Evolutionary conservation across 2,113 vertebrate species (phyloP).

Genomic region (Tursiops truncatus): DNA sequence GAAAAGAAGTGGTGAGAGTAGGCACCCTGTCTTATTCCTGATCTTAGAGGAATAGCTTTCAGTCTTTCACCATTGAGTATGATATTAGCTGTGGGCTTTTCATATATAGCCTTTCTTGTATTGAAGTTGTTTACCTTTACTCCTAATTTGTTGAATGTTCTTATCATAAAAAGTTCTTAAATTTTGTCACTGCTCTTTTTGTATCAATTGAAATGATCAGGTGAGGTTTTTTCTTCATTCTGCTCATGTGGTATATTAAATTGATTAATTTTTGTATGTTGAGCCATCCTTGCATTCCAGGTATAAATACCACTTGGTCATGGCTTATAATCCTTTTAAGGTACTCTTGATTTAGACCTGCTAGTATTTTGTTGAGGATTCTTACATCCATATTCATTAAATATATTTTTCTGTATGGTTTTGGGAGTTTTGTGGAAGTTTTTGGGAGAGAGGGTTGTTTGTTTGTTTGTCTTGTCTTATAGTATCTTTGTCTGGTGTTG

Average conservation of each 20-base stretch:
- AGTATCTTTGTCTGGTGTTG: neutral
- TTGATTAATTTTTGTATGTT: neutral
- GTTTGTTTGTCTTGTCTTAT: neutral
- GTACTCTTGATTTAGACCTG: neutral
- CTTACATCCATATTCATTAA: neutral
- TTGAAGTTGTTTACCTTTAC: neutral
- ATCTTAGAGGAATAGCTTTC: neutral
- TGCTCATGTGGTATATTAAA: neutral
- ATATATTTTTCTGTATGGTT: neutral
- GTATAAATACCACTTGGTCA: neutral
- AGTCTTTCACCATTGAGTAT: neutral
- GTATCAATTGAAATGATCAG: neutral
- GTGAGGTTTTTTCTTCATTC: neutral
- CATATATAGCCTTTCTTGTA: neutral
- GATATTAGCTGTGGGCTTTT: neutral
- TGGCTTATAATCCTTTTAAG: neutral
- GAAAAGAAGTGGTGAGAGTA: neutral
- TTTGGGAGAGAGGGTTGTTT: neutral
- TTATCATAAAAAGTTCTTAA: neutral
- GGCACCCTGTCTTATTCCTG: neutral
- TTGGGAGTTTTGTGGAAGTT: neutral
- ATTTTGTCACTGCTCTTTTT: neutral
- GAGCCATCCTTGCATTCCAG: neutral
- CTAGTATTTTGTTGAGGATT: neutral
- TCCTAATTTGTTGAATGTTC: neutral